Percentiles rank a stretch among this genome's conserved stretches.
Conservation (phyloP, 2,797 vertebrate species). For the Salmo trutta region DNA sequence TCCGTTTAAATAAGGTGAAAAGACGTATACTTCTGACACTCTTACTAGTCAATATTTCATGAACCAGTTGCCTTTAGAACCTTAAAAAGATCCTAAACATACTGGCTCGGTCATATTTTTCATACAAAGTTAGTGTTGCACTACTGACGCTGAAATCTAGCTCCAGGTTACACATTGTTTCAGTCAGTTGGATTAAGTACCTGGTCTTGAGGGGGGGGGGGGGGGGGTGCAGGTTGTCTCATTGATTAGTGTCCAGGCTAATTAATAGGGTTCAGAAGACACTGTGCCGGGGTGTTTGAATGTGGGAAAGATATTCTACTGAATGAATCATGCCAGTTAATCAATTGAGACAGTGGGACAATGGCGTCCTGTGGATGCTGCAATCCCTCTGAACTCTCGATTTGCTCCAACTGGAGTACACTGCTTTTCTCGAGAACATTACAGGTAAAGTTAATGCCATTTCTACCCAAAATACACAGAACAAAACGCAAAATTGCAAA, state of each 20-base stretch:
- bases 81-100: background rate
- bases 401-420: too few species aligned
- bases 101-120: background rate
- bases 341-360: constrained; percentile 2
- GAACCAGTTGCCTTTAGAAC: background rate
- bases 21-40: background rate
- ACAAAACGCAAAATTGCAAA: too few species aligned
- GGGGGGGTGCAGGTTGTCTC: constrained; percentile 15
- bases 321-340: constrained; percentile 36
- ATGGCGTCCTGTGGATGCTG: background rate
- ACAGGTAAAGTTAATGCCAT: too few species aligned
- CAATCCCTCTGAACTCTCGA: background rate
- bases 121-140: background rate
- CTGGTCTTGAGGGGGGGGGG: constrained; percentile 19
- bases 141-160: background rate
- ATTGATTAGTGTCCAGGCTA: constrained; percentile 20
- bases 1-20: background rate
- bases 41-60: constrained; percentile 1
- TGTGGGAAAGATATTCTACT: constrained; percentile 35
- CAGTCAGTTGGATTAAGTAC: too few species aligned
- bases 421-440: background rate
- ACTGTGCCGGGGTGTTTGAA: constrained; percentile 41
- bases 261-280: constrained; percentile 46
- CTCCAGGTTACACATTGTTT: background rate
- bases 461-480: too few species aligned